Base-by-base conservation (phyloP, 2,888 invertebrate genomes). In the Atrina japonica region DNA sequence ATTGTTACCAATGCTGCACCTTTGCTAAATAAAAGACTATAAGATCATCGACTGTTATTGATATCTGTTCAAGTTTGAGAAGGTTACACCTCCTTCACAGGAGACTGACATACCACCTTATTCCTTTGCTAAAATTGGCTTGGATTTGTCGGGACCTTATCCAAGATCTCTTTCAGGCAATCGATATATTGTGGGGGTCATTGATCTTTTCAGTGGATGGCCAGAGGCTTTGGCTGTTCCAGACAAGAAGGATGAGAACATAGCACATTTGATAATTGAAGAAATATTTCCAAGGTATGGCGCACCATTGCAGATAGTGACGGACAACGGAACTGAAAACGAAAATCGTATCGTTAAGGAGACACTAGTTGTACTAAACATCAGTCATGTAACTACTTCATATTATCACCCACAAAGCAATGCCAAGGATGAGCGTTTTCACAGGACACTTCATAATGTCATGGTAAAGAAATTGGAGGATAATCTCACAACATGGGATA, bases 361-460 rank as follows among this genome's bases (percentile, higher is more conserved):
- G 52, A 60, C 55, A 21, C 35, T 67, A 53, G 21, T 9, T 9
- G 27, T 3, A 11, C 50, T 73, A 23, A 70, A 66, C 25, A 76
- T 73, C 18, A 29, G 63, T 35, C 76, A 73, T 66, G 55, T 76
- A 3, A 58, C 53, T 18, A 73, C 73, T 18, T 58, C 61, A 40
- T 63, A 49, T 35, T 73, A 70, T 60, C 60, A 65, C 9, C 68
- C 76, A 18, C 68, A 70, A 41, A 30, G 63, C 18, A 73, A 71
- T 61, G 61, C 56, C 21, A 65, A 63, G 35, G 66, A 47, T 3
- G 56, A 65, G 25, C 11, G 65, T 29, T 30, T 55, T 29, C n/a
- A n/a, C n/a, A n/a, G n/a, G n/a, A n/a, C n/a, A n/a, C n/a, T n/a
- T n/a, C n/a, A n/a, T n/a, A n/a, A 27, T 6, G 18, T 30, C 30